Conservation (phyloP, 1,140 invertebrate genomes). For the Musca domestica region DNA sequence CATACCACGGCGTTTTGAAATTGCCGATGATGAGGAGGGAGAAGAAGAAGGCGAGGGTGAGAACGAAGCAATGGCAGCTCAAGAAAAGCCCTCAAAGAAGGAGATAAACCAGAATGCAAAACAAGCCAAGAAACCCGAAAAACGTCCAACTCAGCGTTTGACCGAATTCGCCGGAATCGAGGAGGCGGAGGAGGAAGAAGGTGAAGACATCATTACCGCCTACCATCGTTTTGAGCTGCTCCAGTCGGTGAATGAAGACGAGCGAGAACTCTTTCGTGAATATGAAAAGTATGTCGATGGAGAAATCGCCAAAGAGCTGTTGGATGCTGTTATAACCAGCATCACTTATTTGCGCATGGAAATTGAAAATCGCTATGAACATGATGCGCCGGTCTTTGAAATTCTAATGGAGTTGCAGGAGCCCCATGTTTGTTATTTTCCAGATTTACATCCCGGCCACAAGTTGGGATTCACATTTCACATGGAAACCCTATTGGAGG, state of each 20-base stretch:
- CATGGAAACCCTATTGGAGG: slow-evolving; percentile 60
- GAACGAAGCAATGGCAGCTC: background rate
- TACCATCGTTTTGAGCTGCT: slow-evolving; percentile 37
- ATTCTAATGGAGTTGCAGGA: slow-evolving; percentile 64
- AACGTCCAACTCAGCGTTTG: background rate
- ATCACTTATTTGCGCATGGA: slow-evolving; percentile 50
- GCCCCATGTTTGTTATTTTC: slow-evolving; percentile 63
- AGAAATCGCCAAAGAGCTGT: slow-evolving; percentile 62
- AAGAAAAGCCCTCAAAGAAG: background rate
- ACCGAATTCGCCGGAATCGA: slow-evolving; percentile 4
- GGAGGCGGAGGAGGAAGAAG: slow-evolving; percentile 36
- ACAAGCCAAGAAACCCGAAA: background rate
- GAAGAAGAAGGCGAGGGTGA: slow-evolving; percentile 31
- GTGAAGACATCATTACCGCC: slow-evolving; percentile 33
- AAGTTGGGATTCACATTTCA: slow-evolving; percentile 62
- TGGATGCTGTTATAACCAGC: slow-evolving; percentile 55
- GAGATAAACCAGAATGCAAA: background rate
- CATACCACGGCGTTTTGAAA: slow-evolving; percentile 40
- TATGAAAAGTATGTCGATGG: slow-evolving; percentile 68
- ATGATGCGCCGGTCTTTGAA: slow-evolving; percentile 60
- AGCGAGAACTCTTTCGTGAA: slow-evolving; percentile 40
- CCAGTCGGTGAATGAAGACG: slow-evolving; percentile 31
- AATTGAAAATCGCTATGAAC: slow-evolving; percentile 46
- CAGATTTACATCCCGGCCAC: slow-evolving; percentile 62
- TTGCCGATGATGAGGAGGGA: slow-evolving; percentile 33